Evolutionary conservation across 2,113 vertebrate species (phyloP), one percentile per base, ranked within the genome.

Genomic region (Megaceryle torquata): DNA sequence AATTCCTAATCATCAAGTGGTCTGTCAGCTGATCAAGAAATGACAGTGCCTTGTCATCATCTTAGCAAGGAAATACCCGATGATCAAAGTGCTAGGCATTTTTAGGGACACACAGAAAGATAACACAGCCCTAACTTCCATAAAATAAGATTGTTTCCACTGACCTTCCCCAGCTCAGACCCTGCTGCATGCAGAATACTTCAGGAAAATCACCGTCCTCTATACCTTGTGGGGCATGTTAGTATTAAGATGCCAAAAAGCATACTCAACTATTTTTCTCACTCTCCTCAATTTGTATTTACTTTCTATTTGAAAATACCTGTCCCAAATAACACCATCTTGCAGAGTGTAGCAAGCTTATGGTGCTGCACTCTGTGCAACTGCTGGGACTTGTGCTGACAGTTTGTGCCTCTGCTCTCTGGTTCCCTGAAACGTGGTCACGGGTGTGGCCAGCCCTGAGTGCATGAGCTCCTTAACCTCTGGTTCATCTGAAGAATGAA

Each of bases 51-150:
- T 24, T 37, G 8, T 77, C 94, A 91, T 28, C 41, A 18, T n/a
- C 51, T 44, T 13, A 28, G n/a, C 20, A 51, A 89, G 78, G 70
- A 16, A 69, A 53, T 46, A 59, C 53, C 88, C 4, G 0, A 35
- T 82, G 76, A 92, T 29, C 54, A 61, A 72, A 59, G 61, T 6
- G 11, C 31, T 44, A 67, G 48, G 15, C 28, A 65, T 15, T 20
- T 67, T 64, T 16, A 85, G 29, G 57, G 35, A 70, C 14, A 37
- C 19, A 26, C 8, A 65, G 35, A 75, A 46, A 51, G 37, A 71
- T 4, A 68, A 46, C 31, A 61, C 28, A 72, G 44, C 19, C 35
- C n/a, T 43, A 91, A 76, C 54, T 96, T 94, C 91, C 88, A 75
- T n/a, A 85, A 87, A 95, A 8, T 29, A 56, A 28, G 13, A 16